Base-by-base conservation (phyloP, 2,888 invertebrate species). In the Epinotia ramella region DNA sequence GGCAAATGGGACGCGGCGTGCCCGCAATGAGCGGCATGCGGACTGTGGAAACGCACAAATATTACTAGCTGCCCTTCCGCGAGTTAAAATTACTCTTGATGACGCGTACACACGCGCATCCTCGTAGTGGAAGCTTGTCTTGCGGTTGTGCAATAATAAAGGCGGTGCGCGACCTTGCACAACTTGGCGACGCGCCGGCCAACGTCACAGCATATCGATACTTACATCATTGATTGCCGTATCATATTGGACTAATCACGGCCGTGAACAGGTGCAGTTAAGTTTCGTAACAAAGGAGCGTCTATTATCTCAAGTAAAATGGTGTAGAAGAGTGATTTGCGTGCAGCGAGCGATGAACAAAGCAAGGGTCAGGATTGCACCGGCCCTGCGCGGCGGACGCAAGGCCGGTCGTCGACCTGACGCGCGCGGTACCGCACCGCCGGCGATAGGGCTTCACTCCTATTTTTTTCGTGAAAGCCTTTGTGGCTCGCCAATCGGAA, bases 341-440 rank as follows among this genome's bases (percentile, higher is more conserved):
- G 79, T 79, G 83, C 80, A 82, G 76, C 83, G 85, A 82, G 81
- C 83, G 81, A 82, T 84, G 88, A 89, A 91, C 90, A 91, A 90
- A 90, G 88, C 89, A 83, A 87, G 92, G 91, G 91, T 91, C 90
- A 90, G 80, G 82, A 81, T 86, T 85, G 81, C 87, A 82, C 80
- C 81, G 90, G 91, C 90, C 88, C 87, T 87, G 89, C 88, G 89
- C 88, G 82, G 89, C 89, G 93, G 82, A 89, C 88, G 93, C 93
- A 94, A 94, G 94, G 94, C 90, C 94, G 94, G 94, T 91, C 94
- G 90, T 82, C 90, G 93, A 94, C 92, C 93, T 88, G 89, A 83
- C 89, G 82, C 78, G 85, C 79, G 78, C 82, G 80, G 84, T 86
- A 87, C 84, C 79, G 87, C 87, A 88, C 87, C 83, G 84, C 46